phyloP scores from a whole-genome alignment of 2,888 invertebrate species.

The Hypsopygia costalis region DNA sequence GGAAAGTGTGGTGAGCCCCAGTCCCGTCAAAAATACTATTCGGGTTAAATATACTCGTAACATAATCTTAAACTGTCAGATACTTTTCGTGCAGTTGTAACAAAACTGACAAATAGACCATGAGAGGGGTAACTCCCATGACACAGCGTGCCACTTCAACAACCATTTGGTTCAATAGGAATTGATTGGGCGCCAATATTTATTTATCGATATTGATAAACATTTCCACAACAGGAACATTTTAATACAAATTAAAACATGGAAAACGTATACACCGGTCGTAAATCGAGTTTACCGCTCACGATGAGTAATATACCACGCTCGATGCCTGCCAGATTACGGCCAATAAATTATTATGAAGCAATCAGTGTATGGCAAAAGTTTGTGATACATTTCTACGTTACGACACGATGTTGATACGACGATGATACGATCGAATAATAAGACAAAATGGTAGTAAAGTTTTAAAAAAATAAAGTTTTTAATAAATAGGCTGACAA shows the following conservation, averaged over 20 bases:
- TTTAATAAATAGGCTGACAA: too few species aligned
- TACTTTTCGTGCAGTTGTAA: too few species aligned
- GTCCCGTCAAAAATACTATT: too few species aligned
- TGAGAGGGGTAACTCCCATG: too few species aligned
- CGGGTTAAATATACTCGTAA: too few species aligned
- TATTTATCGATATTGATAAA: conserved; percentile 1
- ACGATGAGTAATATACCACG: conserved; percentile 65
- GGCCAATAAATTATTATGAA: conserved; percentile 76
- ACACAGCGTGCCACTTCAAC: too few species aligned
- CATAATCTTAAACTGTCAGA: too few species aligned
- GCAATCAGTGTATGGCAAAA: conserved; percentile 74
- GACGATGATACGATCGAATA: conserved; percentile 14
- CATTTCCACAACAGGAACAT: conserved; percentile 23
- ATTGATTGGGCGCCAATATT: neutral
- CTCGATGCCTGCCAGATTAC: conserved; percentile 66
- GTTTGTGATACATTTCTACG: conserved; percentile 38
- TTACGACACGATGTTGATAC: conserved; percentile 34
- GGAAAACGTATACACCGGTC: conserved; percentile 37
- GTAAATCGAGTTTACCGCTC: conserved; percentile 44
- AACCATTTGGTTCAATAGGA: too few species aligned
- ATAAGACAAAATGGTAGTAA: too few species aligned
- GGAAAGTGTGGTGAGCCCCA: too few species aligned
- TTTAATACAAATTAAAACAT: conserved; percentile 42
- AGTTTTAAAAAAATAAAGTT: too few species aligned
- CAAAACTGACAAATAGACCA: too few species aligned